Evolutionary conservation across 2,113 vertebrate species (phyloP), one percentile per base, ranked within the genome.

Genomic region (Menura novaehollandiae): DNA sequence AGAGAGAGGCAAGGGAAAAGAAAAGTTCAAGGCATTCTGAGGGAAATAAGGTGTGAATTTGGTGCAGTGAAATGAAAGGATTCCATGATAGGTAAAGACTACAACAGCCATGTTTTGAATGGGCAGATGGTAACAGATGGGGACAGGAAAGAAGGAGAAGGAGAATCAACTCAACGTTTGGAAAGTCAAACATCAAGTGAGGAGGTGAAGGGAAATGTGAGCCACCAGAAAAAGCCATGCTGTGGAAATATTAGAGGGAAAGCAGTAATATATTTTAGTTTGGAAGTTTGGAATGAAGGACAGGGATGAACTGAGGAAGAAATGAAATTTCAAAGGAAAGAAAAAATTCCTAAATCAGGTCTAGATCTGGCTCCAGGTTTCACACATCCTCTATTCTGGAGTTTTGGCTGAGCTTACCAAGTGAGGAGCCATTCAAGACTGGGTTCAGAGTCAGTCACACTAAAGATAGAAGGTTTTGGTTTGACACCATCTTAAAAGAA

Each of bases 401-500:
- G 58, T 60, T 94, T 75, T 73, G 85, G 18, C 69, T 85, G 74
- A 53, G 53, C n/a, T 89, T 69, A 64, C 28, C 76, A 75, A 78
- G 13, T 37, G 58, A 85, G 77, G 47, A 88, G 53, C 37, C 51
- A 62, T 58, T 94, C 64, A 76, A 35, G 67, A 46, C 53, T 30
- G 58, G 27, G 24, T 89, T 89, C 91, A 82, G 73, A 94, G 78
- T 88, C 90, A 93, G 66, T 91, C 83, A 68, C 80, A 52, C 15
- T 80, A 72, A 84, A 79, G 64, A 92, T 60, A 52, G 88, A 82
- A 76, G 26, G 37, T 81, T 96, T 75, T 75, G 56, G 28, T n/a
- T 64, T 92, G 90, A 95, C 80, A 92, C 30, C 26, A 7, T 81
- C 56, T 92, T 92, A 47, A 94, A 93, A 91, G 80, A 89, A 85